phyloP scores from a whole-genome alignment of 2,797 vertebrate genomes.

The Acrossocheilus fasciatus region DNA sequence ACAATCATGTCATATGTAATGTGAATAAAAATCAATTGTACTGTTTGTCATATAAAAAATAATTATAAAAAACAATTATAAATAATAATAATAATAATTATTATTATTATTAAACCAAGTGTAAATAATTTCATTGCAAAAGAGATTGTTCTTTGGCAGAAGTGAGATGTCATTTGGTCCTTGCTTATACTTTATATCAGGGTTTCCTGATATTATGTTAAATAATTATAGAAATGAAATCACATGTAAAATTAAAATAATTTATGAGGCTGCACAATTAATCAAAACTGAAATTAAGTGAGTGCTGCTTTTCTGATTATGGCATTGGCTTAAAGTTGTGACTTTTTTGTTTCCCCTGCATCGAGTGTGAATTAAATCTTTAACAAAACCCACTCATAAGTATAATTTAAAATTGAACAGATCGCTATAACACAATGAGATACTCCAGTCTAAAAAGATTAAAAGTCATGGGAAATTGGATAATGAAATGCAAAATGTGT shows the following conservation, averaged over 20 bases:
- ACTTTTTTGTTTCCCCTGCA: background rate
- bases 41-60: too few relatives aligned
- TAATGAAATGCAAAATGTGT: background rate
- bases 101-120: too few relatives aligned
- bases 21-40: background rate
- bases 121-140: background rate
- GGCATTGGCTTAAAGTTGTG: too few relatives aligned
- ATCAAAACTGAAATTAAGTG: background rate
- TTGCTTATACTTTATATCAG: background rate
- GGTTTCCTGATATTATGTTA: background rate
- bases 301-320: too few relatives aligned
- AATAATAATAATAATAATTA: too few relatives aligned
- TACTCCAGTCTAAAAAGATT: background rate
- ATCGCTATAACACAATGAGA: background rate
- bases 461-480: background rate
- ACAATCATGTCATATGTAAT: background rate
- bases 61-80: too few relatives aligned
- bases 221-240: background rate
- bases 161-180: background rate
- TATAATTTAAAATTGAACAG: background rate
- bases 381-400: background rate
- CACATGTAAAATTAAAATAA: background rate
- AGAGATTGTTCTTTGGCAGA: background rate
- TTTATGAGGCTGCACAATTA: background rate
- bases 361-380: too few relatives aligned